Evolutionary conservation across 2,797 vertebrate species (phyloP), one percentile per base, ranked within the genome.

Genomic region (Diplodus sargus): DNA sequence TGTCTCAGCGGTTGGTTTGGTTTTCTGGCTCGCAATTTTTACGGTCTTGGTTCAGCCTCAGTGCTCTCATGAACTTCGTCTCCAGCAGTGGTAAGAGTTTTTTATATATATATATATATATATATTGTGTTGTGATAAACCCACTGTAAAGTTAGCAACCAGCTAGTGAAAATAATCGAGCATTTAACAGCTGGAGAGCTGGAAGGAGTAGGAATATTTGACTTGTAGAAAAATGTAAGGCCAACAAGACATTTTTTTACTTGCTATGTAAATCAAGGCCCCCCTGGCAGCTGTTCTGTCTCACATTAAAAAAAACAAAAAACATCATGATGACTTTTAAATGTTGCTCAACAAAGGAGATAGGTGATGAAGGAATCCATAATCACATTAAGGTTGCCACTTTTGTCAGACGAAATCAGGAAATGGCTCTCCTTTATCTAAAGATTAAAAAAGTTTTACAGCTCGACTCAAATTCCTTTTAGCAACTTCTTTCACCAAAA

Each of bases 401-500:
- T 47, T 57, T 30, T 20, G 16, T 0, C 20, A 4, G 14, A 18
- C 13, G n/a, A 18, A 39, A 34, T 39, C 12, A 22, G 34, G 2
- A 43, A 54, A 65, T n/a, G 22, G 10, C 16, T n/a, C 49, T 4
- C 0, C 2, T 18, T 71, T 59, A 4, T 70, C 2, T 5, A 25
- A 28, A 60, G 47, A 30, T 23, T 72, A 3, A 65, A 66, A 74
- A 56, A 48, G 42, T 16, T 6, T 30, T 67, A 76, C 61, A 77
- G 67, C 73, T 73, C 61, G 68, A 62, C 57, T 61, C 39, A 62
- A 57, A 72, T 64, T 74, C 1, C 14, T 72, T 67, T 56, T 45
- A 62, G 78, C 22, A 58, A 72, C 62, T 74, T 57, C 70, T 80
- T 80, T 84, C 45, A 76, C 60, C 70, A 53, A 69, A 78, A 69